Percentiles rank a stretch among this genome's conserved stretches.
Conservation (phyloP, 2,113 vertebrate genomes). For the Ardeotis arabs region DNA sequence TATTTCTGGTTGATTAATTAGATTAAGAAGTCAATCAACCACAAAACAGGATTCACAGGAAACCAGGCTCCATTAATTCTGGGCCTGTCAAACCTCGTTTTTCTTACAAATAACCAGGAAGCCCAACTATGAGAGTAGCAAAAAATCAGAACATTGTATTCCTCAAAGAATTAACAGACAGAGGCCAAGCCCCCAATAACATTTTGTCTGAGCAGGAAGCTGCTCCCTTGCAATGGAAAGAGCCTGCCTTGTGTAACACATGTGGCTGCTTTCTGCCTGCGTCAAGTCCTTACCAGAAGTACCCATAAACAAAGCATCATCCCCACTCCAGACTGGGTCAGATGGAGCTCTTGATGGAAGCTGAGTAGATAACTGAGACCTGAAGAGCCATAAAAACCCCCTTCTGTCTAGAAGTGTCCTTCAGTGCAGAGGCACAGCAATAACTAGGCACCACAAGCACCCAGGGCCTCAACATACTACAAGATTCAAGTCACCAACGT, state of each 20-base stretch:
- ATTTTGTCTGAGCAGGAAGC: neutral
- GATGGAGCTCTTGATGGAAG: neutral
- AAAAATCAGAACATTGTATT: neutral
- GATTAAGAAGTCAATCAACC: constrained; percentile 35
- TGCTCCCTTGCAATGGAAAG: neutral
- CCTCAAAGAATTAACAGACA: neutral
- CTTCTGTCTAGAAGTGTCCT: neutral
- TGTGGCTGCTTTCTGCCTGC: neutral
- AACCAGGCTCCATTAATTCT: constrained; percentile 27
- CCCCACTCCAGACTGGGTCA: neutral
- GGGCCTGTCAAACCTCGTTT: neutral
- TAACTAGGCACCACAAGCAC: neutral
- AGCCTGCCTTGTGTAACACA: neutral
- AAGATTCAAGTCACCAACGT: accelerated
- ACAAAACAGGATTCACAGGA: constrained; percentile 29
- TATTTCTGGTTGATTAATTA: constrained; percentile 40
- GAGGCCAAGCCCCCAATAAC: neutral
- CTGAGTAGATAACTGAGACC: neutral
- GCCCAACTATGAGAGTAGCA: neutral
- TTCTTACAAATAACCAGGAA: constrained; percentile 35
- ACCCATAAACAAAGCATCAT: neutral
- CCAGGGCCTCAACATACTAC: neutral
- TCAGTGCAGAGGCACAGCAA: neutral
- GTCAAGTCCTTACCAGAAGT: neutral
- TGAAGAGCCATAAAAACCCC: neutral